Evolutionary conservation across 1,140 invertebrate species (phyloP).

Genomic region (Magallana ariakensis): DNA sequence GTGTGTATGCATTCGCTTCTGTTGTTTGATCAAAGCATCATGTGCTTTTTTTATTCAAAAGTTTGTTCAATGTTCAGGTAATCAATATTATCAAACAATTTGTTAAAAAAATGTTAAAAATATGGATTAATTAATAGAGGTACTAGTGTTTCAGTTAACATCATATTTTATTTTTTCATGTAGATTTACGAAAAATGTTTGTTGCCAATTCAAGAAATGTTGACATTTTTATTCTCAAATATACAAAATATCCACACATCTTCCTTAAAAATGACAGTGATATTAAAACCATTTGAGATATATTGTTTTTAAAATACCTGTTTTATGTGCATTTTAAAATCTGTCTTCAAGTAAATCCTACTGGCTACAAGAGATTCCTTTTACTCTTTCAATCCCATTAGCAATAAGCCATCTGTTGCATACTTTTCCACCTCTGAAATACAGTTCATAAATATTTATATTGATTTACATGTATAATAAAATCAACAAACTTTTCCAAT

Average conservation of each 20-base stretch:
- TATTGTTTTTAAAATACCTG: slow-evolving; percentile 11
- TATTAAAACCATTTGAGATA: background rate
- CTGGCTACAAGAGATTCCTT: slow-evolving; percentile 1
- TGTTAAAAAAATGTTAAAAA: too few species aligned
- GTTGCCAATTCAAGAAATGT: background rate
- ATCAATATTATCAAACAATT: too few species aligned
- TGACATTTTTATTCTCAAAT: background rate
- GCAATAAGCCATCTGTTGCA: background rate
- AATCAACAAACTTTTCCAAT: background rate
- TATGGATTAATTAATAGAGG: too few species aligned
- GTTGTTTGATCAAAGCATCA: too few species aligned
- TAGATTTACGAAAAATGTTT: too few species aligned
- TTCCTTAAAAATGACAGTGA: background rate
- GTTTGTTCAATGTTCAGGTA: too few species aligned
- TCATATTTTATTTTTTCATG: too few species aligned
- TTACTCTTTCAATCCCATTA: background rate
- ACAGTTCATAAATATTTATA: background rate
- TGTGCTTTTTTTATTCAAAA: too few species aligned
- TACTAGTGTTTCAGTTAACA: too few species aligned
- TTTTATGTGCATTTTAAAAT: slow-evolving; percentile 36
- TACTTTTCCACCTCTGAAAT: slow-evolving; percentile 27
- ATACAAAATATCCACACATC: background rate
- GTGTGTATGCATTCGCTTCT: too few species aligned
- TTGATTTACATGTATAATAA: background rate
- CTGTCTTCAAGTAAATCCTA: slow-evolving; percentile 36